phyloP scores from a whole-genome alignment of 35 echinoderm and acorn worm genomes.

The Lytechinus variegatus region DNA sequence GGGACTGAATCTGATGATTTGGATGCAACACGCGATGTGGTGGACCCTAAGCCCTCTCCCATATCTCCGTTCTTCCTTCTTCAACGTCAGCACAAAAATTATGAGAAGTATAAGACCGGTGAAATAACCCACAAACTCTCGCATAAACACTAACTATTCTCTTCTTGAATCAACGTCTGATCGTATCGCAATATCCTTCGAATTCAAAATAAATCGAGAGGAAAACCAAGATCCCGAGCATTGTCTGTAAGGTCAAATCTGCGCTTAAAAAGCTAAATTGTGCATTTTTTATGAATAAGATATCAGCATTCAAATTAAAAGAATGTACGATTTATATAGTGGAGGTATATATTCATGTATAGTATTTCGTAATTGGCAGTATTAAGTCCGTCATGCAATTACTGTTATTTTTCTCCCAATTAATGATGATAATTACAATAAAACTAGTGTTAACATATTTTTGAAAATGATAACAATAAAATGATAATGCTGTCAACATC shows the following conservation, averaged over 20 bases:
- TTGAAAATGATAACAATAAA: no score
- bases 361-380: no score
- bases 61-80: constrained; percentile 38
- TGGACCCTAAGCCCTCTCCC: background rate
- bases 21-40: constrained; percentile 36
- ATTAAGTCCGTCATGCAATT: no score
- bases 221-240: background rate
- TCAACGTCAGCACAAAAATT: constrained; percentile 42
- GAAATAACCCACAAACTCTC: constrained; percentile 1
- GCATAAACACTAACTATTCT: background rate
- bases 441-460: no score
- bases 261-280: background rate
- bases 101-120: background rate
- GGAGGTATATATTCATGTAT: no score
- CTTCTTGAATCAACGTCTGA: background rate
- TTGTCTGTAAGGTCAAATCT: background rate
- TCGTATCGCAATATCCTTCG: constrained; percentile 5
- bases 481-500: no score
- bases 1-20: background rate
- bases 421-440: no score
- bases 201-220: constrained; percentile 5
- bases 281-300: no score
- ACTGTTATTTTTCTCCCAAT: no score
- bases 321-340: no score
- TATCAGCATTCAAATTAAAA: no score